Evolutionary conservation across 2,888 invertebrate genomes (phyloP), one percentile per base, ranked within the genome.

Genomic region (Platycheirus rosarum): DNA sequence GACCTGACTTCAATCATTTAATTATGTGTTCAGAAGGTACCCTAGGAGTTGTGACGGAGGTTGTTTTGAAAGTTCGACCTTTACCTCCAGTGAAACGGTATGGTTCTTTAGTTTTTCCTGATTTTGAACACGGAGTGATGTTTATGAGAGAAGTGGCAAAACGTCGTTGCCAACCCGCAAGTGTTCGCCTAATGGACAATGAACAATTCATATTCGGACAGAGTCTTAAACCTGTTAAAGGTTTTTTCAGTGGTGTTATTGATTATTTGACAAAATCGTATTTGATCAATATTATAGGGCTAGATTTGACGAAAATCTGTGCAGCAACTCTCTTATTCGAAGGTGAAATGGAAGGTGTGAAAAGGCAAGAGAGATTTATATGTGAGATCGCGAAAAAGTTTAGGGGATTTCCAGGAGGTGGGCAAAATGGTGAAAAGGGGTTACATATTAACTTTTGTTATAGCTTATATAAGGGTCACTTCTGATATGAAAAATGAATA

Each of bases 191-290:
- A 8, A 96, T 99, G 95, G 99, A 99, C 90, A 99, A 99, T 88
- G 97, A 97, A 85, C 99, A 99, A 92, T 99, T 99, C 89, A 94
- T 96, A 84, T 97, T 99, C 91, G 99, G 97, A 0, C 95, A 96
- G 88, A 93, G 95, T 0, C 91, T 97, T 4, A 94, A 95, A 86
- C 92, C 94, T 0, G 92, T 91, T 77, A 91, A 86, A 77, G 90
- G 91, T 0, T 94, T 95, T 92, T 92, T 94, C 20, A 93, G 94
- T 0, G 92, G 93, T 6, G 74, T 87, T 0, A 89, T 96, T 8
- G 98, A 98, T 85, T 94, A 94, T 0, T 87, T 98, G 0, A 98
- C 98, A 88, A 95, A 95, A 85, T 91, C 95, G 32, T 98, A 98
- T 90, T 92, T 99, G 51, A 97, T 97, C 0, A 93, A 93, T 86